Evolutionary conservation across 2,113 vertebrate species (phyloP), one percentile per base, ranked within the genome.

Genomic region (Anolis carolinensis): DNA sequence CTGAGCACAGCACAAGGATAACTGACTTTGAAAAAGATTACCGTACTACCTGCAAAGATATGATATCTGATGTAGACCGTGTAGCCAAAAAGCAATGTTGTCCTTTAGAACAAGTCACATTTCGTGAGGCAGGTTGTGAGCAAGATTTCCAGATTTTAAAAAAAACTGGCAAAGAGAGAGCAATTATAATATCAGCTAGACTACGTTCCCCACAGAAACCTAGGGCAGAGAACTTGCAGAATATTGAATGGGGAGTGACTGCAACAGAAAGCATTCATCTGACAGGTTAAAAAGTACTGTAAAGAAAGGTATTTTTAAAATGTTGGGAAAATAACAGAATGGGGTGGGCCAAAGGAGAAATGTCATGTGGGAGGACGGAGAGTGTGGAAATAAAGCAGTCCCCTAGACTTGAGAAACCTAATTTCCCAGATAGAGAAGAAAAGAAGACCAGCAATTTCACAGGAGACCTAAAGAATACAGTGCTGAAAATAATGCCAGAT

Each of bases 391-490:
- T 32, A 30, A 50, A 73, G 1, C 2, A 14, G 25, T 44, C n/a
- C 30, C 18, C 27, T 75, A n/a, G 50, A 18, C 7, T 7, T 32
- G 55, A 79, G 83, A 65, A 70, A 44, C 83, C 79, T 74, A 39
- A 85, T 85, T 83, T 62, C 92, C 87, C 85, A 93, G 90, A 92
- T 92, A 87, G 82, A 92, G 89, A 86, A 91, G 39, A 34, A 63
- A 92, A 86, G 21, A 63, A 92, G 87, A 90, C 5, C 87, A 83
- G 30, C 13, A 20, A 9, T 18, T 50, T 6, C 1, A 10, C 4
- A 32, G 25, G 68, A 70, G 68, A 3, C 73, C 72, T 0, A 77
- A 36, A 76, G 75, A 23, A 23, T 23, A 23, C 16, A 3, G 11
- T 21, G 7, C 5, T 34, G 21, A 34, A 48, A 13, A 18, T 20